These are phyloP conservation scores for Motacilla alba DNA, from an alignment of 2,113 vertebrate species.

Conservation along the genomic window DNA sequence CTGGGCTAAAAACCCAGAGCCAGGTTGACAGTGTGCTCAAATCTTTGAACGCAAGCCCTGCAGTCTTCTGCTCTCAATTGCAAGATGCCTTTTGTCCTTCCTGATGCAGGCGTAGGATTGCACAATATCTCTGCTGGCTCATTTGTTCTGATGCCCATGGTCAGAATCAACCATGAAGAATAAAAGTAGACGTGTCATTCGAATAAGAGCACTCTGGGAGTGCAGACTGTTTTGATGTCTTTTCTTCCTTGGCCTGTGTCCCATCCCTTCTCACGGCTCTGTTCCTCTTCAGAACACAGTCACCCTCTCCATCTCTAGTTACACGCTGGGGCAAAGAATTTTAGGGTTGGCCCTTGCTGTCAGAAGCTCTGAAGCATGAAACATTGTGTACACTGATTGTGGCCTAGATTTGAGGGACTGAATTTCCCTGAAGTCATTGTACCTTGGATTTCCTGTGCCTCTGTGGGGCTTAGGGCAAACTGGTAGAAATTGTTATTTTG, in stretches of 20 bases:
- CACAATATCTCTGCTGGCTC: not conserved
- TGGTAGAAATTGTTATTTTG: not conserved
- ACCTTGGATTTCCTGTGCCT: not conserved
- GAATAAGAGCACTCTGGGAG: not conserved
- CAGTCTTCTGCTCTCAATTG: not conserved
- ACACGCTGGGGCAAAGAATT: not conserved
- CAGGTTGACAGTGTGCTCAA: not conserved
- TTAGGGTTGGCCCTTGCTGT: not conserved
- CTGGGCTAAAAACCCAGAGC: not conserved
- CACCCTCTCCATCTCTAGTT: not conserved
- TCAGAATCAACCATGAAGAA: constrained; percentile 35
- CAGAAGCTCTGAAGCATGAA: constrained; percentile 17
- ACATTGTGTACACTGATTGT: not conserved
- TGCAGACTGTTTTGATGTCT: not conserved
- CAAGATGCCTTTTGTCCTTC: not conserved
- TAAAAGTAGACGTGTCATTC: not conserved
- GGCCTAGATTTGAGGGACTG: not conserved
- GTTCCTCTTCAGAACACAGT: not conserved
- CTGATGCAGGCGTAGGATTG: not conserved
- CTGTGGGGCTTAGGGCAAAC: not conserved
- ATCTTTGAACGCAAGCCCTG: not conserved
- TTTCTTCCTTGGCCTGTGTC: not conserved
- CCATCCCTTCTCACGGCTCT: not conserved
- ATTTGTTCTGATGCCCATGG: not conserved
- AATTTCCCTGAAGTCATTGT: not conserved